Evolutionary conservation across 2,797 vertebrate genomes (phyloP).

Genomic region (Hylomyscus alleni): DNA sequence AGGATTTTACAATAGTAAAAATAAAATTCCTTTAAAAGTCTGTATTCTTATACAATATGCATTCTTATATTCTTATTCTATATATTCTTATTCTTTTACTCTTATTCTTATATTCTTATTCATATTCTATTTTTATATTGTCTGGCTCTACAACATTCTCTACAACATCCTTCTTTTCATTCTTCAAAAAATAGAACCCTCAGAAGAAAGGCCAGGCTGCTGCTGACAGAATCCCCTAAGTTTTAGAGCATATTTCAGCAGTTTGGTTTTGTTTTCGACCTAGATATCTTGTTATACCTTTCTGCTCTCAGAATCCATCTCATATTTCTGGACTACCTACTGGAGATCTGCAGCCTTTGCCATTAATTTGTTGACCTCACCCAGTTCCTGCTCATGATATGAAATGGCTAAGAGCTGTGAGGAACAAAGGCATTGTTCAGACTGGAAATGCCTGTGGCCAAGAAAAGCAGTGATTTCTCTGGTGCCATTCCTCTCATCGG

Average conservation of each 20-base stretch:
- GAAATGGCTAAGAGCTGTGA: constrained; percentile 82
- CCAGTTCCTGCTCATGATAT: constrained; percentile 82
- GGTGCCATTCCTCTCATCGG: constrained; percentile 83
- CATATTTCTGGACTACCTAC: constrained; percentile 84
- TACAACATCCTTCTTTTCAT: background rate
- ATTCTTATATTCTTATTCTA: background rate
- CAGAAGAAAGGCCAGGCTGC: background rate
- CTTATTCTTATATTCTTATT: no score
- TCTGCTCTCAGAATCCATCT: constrained; percentile 77
- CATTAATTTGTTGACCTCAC: constrained; percentile 75
- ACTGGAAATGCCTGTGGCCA: constrained; percentile 85
- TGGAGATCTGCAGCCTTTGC: constrained; percentile 78
- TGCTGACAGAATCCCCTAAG: constrained; percentile 65
- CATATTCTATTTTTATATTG: constrained; percentile 10
- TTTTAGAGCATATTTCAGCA: constrained; percentile 58
- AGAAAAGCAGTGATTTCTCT: constrained; percentile 85
- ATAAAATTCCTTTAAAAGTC: constrained; percentile 1
- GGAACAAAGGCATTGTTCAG: constrained; percentile 87
- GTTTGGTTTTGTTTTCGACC: constrained; percentile 77
- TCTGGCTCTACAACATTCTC: constrained; percentile 65
- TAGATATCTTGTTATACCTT: constrained; percentile 67
- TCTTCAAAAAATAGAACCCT: background rate
- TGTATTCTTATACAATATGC: background rate
- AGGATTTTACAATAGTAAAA: background rate
- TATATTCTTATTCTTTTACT: no score